Evolutionary conservation across 2,888 invertebrate genomes (phyloP).

Genomic region (Platerodrilus igneus): DNA sequence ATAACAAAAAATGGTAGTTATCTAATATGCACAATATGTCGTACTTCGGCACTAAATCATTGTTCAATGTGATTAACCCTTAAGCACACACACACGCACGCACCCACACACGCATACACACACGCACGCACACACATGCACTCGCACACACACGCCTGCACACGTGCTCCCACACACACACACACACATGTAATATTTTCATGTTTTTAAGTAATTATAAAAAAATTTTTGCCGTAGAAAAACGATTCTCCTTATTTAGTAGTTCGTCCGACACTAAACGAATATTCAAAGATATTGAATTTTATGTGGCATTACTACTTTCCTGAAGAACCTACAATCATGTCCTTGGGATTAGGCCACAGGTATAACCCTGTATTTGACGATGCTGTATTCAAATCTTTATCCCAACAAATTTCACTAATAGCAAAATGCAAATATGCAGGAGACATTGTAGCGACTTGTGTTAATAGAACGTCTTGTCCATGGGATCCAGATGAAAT

Average conservation of each 20-base stretch:
- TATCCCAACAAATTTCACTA: slow-evolving; percentile 43
- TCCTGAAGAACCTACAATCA: slow-evolving; percentile 53
- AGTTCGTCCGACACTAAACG: slow-evolving; percentile 45
- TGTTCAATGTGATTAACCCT: too few species aligned
- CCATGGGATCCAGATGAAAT: slow-evolving; percentile 53
- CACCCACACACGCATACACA: too few species aligned
- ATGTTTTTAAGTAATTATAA: too few species aligned
- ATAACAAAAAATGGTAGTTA: too few species aligned
- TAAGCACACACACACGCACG: too few species aligned
- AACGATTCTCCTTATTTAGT: slow-evolving; percentile 36
- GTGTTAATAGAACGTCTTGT: slow-evolving; percentile 49
- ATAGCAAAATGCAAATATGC: slow-evolving; percentile 45
- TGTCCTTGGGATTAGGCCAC: slow-evolving; percentile 49
- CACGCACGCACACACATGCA: too few species aligned
- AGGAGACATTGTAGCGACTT: slow-evolving; percentile 47
- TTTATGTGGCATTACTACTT: slow-evolving; percentile 53
- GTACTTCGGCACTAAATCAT: too few species aligned
- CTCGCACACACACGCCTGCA: too few species aligned
- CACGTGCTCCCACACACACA: too few species aligned
- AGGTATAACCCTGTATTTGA: slow-evolving; percentile 44
- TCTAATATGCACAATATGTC: too few species aligned
- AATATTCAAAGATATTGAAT: slow-evolving; percentile 48
- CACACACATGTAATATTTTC: too few species aligned
- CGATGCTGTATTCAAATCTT: slow-evolving; percentile 46
- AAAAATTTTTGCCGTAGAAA: slow-evolving; percentile 1